Evolutionary conservation across 2,113 vertebrate species (phyloP), one percentile per base, ranked within the genome.

Genomic region (Tragelaphus scriptus): DNA sequence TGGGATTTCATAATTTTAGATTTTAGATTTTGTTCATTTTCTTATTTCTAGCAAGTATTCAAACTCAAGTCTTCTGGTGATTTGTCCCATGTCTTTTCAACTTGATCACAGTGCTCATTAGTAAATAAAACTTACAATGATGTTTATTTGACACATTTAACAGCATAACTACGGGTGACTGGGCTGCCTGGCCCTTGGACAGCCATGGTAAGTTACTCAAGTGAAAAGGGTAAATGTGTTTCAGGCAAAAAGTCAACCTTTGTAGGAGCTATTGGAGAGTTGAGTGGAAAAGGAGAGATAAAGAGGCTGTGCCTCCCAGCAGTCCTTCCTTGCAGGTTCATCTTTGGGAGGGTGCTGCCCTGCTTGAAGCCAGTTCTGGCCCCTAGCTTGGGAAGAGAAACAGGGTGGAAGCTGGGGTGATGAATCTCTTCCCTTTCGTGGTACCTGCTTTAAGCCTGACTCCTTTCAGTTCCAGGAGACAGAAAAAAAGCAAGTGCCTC

Each of bases 101-200:
- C 65, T 65, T 75, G 61, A 85, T 51, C 56, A 55, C 49, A 77
- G 80, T 59, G 40, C 71, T 92, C 71, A 49, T 26, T 71, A 30
- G 23, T 59, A 88, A 94, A 82, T 47, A 65, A 87, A 96, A 90
- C 49, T 82, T 85, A 65, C 12, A 51, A 3, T 87, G 49, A 65
- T 90, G 19, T 68, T 94, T 90, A 94, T 92, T 59, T 88, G 96
- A 82, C 90, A 93, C 55, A 56, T 56, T 94, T 68, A 94, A 87
- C 59, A 36, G 32, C 28, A 55, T 36, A 53, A 19, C 47, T 30
- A 59, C 65, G 59, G 56, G 49, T 47, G 81, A 77, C 4, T 40
- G 47, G 56, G 10, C 25, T 82, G 49, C n/a, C n/a, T 90, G 40
- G 44, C 53, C 44, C 51, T 82, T 88, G 85, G 44, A n/a, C 40